These are phyloP conservation scores for Theocolax elegans DNA, from an alignment of 1,140 invertebrate genomes.

Conservation along the genomic window DNA sequence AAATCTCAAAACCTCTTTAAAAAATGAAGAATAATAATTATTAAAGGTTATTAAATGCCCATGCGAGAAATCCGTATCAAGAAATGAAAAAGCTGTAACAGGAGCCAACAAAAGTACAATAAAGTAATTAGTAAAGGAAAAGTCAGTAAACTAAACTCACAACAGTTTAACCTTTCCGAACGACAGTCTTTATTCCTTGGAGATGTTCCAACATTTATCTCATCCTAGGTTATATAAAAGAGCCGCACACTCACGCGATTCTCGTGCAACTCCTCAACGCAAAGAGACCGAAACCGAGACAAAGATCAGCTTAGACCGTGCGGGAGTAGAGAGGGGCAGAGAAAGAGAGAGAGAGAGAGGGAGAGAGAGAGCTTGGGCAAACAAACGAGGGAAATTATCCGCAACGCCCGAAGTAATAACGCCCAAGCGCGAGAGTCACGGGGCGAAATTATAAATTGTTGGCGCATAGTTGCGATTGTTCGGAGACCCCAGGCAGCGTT, in stretches of 20 bases:
- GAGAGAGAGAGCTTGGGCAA: conserved; percentile 30
- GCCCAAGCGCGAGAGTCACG: conserved; percentile 46
- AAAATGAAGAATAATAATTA: too few species aligned
- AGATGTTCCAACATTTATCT: conserved; percentile 14
- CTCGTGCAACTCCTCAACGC: too few species aligned
- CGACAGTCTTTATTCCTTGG: background rate
- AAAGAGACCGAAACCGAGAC: conserved; percentile 14
- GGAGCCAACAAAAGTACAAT: too few species aligned
- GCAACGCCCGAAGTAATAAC: conserved; percentile 60
- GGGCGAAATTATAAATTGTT: conserved; percentile 63
- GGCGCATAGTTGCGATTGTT: conserved; percentile 63
- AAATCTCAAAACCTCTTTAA: too few species aligned
- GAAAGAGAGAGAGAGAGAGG: background rate
- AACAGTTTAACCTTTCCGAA: background rate
- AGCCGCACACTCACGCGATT: background rate
- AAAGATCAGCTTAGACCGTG: background rate
- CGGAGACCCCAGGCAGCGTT: conserved; percentile 44
- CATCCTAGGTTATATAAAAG: too few species aligned
- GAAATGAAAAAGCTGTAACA: too few species aligned
- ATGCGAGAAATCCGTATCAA: too few species aligned
- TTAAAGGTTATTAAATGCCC: too few species aligned
- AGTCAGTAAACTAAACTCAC: background rate
- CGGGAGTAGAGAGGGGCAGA: too few species aligned
- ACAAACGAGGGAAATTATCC: conserved; percentile 63
- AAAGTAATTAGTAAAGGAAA: conserved; percentile 4